These are phyloP conservation scores for Lepisosteus oculatus DNA, from an alignment of 2,113 vertebrate genomes.

Conservation along the genomic window DNA sequence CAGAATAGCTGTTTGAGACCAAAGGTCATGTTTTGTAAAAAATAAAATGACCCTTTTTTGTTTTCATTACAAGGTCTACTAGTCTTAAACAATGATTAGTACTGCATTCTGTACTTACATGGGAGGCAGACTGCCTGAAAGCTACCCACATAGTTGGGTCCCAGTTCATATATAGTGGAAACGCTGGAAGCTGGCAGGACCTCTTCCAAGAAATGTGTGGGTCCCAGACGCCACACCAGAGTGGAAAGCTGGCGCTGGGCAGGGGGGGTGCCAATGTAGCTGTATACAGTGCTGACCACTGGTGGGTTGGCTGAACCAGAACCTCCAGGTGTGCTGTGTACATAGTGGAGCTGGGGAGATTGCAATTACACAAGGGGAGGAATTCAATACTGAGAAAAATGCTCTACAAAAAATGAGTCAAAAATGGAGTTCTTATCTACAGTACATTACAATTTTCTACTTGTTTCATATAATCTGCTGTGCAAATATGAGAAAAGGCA, in stretches of 20 bases:
- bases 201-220: slow-evolving; percentile 93
- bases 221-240: slow-evolving; percentile 90
- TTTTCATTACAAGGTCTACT: no score
- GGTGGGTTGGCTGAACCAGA: slow-evolving; percentile 90
- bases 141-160: slow-evolving; percentile 88
- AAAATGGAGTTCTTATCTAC: neutral
- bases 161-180: slow-evolving; percentile 85
- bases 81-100: no score
- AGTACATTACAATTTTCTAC: no score
- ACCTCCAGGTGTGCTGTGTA: slow-evolving; percentile 87
- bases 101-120: slow-evolving; percentile 70
- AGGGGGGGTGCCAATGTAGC: slow-evolving; percentile 85
- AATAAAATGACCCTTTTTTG: no score
- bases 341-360: slow-evolving; percentile 83
- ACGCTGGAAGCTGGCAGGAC: slow-evolving; percentile 82
- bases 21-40: no score
- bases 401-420: neutral
- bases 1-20: no score
- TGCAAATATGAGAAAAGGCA: no score
- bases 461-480: no score
- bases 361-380: neutral
- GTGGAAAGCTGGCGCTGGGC: slow-evolving; percentile 88
- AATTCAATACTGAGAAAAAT: neutral
- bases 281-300: slow-evolving; percentile 89
- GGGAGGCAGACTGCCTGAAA: slow-evolving; percentile 90